Base-by-base conservation (phyloP, 2,888 invertebrate species). In the Drosophila neoperkinsi region DNA sequence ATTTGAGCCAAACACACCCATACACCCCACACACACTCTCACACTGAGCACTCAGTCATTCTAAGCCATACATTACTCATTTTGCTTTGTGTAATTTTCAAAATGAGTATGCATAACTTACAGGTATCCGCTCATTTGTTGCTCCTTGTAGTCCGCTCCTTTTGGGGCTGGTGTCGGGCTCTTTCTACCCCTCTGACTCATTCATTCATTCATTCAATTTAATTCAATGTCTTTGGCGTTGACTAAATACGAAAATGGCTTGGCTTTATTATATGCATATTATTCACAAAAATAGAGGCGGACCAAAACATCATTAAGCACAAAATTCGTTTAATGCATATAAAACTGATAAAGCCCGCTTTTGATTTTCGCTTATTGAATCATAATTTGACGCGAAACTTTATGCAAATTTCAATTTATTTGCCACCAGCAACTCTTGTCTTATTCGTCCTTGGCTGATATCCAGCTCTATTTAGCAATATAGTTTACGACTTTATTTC, bases 191-290 rank as follows among this genome's bases (percentile, higher is more conserved):
- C 16, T 25, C 25, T 46, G 46, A 46, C 49, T 57, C 31, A 43
- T 52, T 69, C 34, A 57, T 34, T 52, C 46, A 53, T 34, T 41
- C 46, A 50, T 72, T 64, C 28, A 60, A 82, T 81, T 82, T 71
- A 66, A 53, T n/a, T 25, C 34, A 72, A 75, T 88, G 85, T 72
- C 81, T 77, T 85, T 87, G 69, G 73, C 79, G 77, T 69, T 90
- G 88, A 85, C 85, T 87, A 82, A 88, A 89, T 90, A 80, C 72
- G 72, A 71, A 83, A 89, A 83, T 75, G 79, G 82, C 79, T 88
- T 83, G 83, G 72, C 79, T 82, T 77, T 77, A 76, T 75, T 82
- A 67, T 78, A 71, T 71, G 74, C 78, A 76, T 77, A 78, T 86
- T 83, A 88, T 90, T 90, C 85, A 83, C 83, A 79, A 78, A 85